Evolutionary conservation across 2,888 invertebrate species (phyloP).

Genomic region (Sphecodes monilicornis): DNA sequence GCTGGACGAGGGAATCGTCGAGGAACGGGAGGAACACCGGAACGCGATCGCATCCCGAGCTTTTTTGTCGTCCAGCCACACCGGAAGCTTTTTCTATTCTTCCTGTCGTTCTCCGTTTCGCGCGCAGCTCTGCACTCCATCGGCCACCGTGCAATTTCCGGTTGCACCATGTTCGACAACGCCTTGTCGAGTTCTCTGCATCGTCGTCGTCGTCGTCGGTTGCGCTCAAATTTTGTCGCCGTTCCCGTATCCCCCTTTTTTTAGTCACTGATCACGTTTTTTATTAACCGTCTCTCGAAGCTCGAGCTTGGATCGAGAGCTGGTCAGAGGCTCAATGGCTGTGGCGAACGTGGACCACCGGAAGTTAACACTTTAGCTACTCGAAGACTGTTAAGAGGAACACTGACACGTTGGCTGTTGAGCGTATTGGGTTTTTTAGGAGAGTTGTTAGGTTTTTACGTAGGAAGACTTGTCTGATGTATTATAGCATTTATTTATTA

Average conservation of each 20-base stretch:
- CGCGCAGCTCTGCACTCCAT: not conserved
- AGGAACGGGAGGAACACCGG: not conserved
- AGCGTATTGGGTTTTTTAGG: not conserved
- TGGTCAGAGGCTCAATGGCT: not conserved
- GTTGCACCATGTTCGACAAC: not conserved
- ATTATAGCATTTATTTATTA: not conserved
- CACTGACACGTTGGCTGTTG: not conserved
- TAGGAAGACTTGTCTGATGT: not conserved
- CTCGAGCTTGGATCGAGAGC: not conserved
- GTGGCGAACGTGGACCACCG: not conserved
- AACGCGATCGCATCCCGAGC: constrained; percentile 1
- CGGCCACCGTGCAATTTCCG: not conserved
- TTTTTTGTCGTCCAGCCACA: not conserved
- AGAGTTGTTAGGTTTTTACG: not conserved
- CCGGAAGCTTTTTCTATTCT: not conserved
- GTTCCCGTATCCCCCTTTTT: not conserved
- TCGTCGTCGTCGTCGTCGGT: not conserved
- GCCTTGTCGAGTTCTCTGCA: not conserved
- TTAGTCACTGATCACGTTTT: not conserved
- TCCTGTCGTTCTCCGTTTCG: not conserved
- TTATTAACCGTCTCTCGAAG: constrained; percentile 6
- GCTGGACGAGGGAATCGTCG: constrained; percentile 61
- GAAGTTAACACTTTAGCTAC: not conserved
- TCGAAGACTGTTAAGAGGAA: not conserved
- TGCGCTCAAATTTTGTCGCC: constrained; percentile 7